Percentiles rank a stretch among this genome's conserved stretches.
These are phyloP conservation scores for Cathartes aura DNA, from an alignment of 2,113 vertebrate species.

Conservation along the genomic window DNA sequence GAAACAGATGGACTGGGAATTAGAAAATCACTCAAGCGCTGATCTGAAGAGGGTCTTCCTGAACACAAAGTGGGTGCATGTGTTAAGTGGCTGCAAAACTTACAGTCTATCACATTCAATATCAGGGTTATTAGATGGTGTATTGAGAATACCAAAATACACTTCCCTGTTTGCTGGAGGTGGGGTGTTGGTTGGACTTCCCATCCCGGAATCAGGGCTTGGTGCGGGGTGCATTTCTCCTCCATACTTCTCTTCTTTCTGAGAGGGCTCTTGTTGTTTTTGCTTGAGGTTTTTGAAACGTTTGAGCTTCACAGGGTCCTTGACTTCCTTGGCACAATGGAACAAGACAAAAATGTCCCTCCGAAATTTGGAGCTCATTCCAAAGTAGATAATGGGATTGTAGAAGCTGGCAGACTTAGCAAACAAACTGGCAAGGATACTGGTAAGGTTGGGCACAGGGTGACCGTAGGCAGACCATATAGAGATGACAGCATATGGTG, in stretches of 20 bases:
- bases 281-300: slow-evolving; percentile 78
- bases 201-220: slow-evolving; percentile 73
- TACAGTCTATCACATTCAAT: slow-evolving; percentile 81
- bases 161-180: slow-evolving; percentile 67
- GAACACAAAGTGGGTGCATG: background rate
- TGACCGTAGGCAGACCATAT: slow-evolving; percentile 84
- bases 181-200: slow-evolving; percentile 73
- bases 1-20: background rate
- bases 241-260: slow-evolving; percentile 52
- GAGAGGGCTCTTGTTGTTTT: slow-evolving; percentile 69
- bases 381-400: slow-evolving; percentile 86
- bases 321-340: slow-evolving; percentile 72
- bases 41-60: background rate
- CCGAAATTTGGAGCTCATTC: slow-evolving; percentile 86
- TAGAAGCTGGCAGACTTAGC: slow-evolving; percentile 88
- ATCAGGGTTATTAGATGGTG: slow-evolving; percentile 63
- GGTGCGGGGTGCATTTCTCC: background rate
- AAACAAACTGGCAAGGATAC: slow-evolving; percentile 82
- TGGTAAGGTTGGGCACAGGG: slow-evolving; percentile 79
- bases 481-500: slow-evolving; percentile 85
- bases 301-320: slow-evolving; percentile 79
- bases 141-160: slow-evolving; percentile 63
- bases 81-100: background rate
- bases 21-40: background rate
- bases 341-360: slow-evolving; percentile 77